These are phyloP conservation scores for Melanitta fusca DNA, from an alignment of 2,797 vertebrate species.

Conservation along the genomic window DNA sequence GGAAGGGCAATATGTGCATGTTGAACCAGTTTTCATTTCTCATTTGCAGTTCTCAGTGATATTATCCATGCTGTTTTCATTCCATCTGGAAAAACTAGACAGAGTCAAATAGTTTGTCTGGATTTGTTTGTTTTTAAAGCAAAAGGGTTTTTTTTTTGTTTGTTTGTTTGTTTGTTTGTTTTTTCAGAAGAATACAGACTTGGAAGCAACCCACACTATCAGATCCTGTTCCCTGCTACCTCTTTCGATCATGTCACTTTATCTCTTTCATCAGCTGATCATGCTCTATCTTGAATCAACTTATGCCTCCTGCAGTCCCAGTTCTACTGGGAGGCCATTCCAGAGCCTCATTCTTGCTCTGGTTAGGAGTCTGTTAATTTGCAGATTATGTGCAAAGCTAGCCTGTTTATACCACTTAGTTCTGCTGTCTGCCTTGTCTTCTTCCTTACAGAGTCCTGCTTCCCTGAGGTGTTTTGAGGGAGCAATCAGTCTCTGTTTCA, in stretches of 20 bases:
- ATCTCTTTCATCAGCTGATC: not conserved
- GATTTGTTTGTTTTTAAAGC: not conserved
- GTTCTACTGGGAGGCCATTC: not conserved
- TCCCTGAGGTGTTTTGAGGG: not conserved
- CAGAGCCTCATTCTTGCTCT: not conserved
- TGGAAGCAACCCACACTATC: not conserved
- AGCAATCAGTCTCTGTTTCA: not conserved
- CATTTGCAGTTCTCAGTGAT: not conserved
- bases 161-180: not conserved
- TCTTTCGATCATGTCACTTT: not conserved
- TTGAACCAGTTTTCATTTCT: not conserved
- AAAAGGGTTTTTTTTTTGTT: not conserved
- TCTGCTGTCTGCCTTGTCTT: not conserved
- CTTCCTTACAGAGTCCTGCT: not conserved
- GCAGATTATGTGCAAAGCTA: not conserved
- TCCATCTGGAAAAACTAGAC: not conserved
- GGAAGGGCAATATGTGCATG: not conserved
- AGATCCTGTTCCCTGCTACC: not conserved
- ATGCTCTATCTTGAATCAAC: not conserved
- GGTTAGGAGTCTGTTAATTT: not conserved
- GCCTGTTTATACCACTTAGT: not conserved
- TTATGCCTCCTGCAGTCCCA: not conserved
- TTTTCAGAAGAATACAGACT: not conserved
- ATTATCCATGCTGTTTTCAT: not conserved
- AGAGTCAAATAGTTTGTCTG: not conserved